These are phyloP conservation scores for Chrosomus eos DNA, from an alignment of 2,797 vertebrate genomes.

Conservation along the genomic window DNA sequence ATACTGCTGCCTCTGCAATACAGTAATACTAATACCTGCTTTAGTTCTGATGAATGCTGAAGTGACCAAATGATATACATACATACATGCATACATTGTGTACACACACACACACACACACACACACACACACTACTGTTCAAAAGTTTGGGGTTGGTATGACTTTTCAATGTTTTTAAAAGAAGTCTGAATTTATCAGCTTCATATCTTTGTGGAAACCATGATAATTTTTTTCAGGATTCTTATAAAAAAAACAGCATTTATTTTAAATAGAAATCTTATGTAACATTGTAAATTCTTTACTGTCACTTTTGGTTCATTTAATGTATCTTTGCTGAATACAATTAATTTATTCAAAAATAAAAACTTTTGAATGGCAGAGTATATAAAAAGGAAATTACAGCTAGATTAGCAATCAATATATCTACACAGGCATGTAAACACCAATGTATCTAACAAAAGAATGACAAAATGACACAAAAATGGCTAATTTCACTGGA, in stretches of 20 bases:
- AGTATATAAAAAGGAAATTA: neutral
- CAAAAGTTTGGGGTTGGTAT: neutral
- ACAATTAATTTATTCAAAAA: neutral
- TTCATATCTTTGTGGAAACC: neutral
- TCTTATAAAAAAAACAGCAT: neutral
- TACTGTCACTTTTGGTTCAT: neutral
- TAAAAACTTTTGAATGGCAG: neutral
- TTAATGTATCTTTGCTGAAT: neutral
- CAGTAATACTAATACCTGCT: constrained; percentile 5
- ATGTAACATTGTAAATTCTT: neutral
- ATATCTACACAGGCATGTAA: neutral
- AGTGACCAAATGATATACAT: neutral
- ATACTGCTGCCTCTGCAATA: constrained; percentile 6
- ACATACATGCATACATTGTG: neutral
- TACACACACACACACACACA: neutral
- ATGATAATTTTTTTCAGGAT: too few relatives aligned
- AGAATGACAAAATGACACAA: neutral
- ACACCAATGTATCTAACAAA: neutral
- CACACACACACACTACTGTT: too few relatives aligned
- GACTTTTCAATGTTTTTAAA: neutral
- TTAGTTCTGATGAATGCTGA: constrained; percentile 7
- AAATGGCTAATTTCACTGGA: neutral
- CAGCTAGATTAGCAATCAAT: neutral
- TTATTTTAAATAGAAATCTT: neutral
- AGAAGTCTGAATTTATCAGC: neutral